Conservation (phyloP, 2,888 invertebrate species). For the Griposia aprilina region DNA sequence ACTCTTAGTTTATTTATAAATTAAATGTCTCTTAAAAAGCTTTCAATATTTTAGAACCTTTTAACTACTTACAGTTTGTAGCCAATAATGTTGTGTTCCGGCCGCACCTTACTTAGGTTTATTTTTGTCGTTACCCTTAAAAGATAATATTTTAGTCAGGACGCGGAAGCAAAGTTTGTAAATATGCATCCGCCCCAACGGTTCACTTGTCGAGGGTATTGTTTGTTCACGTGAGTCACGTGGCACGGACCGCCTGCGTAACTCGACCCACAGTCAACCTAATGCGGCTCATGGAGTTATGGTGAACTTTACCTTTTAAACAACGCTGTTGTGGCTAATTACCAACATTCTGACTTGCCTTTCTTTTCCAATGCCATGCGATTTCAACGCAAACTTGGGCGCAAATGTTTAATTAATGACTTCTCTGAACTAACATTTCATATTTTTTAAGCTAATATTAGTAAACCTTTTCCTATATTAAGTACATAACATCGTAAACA, state of each 20-base stretch:
- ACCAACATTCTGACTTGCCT: constrained; percentile 27
- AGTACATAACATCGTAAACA: constrained; percentile 13
- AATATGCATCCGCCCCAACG: constrained; percentile 74
- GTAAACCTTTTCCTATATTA: constrained; percentile 3
- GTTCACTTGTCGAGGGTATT: constrained; percentile 71
- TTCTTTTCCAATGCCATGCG: constrained; percentile 42
- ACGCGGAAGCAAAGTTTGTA: constrained; percentile 78
- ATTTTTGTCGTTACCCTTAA: constrained; percentile 68
- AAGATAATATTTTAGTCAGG: constrained; percentile 73
- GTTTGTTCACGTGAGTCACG: constrained; percentile 78
- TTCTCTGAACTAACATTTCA: constrained; percentile 1
- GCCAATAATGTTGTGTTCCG: constrained; percentile 18
- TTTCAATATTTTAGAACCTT: constrained; percentile 34
- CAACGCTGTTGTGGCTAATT: constrained; percentile 44
- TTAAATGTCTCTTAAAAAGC: constrained; percentile 53
- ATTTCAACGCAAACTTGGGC: constrained; percentile 30
- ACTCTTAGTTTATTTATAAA: constrained; percentile 37
- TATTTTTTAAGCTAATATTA: neutral
- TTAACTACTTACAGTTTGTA: constrained; percentile 22
- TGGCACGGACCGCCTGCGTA: constrained; percentile 62
- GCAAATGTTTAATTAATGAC: constrained; percentile 1
- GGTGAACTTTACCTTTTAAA: constrained; percentile 69
- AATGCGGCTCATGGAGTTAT: constrained; percentile 65
- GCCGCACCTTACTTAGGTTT: constrained; percentile 32
- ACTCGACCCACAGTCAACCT: constrained; percentile 63